Base-by-base conservation (phyloP, 2,888 invertebrate genomes). In the Diloba caeruleocephala region DNA sequence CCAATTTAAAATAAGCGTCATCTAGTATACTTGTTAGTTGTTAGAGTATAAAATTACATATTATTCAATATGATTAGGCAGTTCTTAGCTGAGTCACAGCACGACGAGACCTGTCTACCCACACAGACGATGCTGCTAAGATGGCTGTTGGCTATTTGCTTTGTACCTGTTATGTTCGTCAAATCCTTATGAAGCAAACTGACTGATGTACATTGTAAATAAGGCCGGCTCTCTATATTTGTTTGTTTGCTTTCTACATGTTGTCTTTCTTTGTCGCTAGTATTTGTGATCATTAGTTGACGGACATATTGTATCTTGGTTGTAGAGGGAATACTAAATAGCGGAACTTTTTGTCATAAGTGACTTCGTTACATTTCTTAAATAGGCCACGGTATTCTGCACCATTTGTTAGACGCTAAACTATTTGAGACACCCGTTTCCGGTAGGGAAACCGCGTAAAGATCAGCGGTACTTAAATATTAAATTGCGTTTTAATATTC, bases 101-200 rank as follows among this genome's bases (percentile, higher is more conserved):
- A 26, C 44, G 44, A 53, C 46, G 52, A 76, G 74, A 80, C 85
- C 60, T 31, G 84, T 83, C 78, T 83, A 54, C 87, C 87, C 82
- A 87, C 87, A 79, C 79, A 13, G 26, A 12, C 38, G 12, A 34
- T n/a, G 5, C 21, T 2, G 43, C 43, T 48, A 43, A 66, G 51
- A 56, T 48, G 56, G 43, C 57, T 70, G 64, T 70, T 71, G 68
- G 63, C 31, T 74, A 64, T 76, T 72, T 68, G 54, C 52, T 71
- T 66, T 59, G 60, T 77, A 78, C 78, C 71, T 77, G 81, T 77
- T 76, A 69, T 68, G 68, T 70, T 71, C 62, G 60, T 77, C 56
- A 61, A 67, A 64, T 59, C 69, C 59, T 52, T 66, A 50, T 52
- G 31, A 19, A 48, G 65, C 19, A 17, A 26, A 42, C 53, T 46